These are phyloP conservation scores for Leptocoma aspasia DNA, from an alignment of 2,113 vertebrate genomes.

Conservation along the genomic window DNA sequence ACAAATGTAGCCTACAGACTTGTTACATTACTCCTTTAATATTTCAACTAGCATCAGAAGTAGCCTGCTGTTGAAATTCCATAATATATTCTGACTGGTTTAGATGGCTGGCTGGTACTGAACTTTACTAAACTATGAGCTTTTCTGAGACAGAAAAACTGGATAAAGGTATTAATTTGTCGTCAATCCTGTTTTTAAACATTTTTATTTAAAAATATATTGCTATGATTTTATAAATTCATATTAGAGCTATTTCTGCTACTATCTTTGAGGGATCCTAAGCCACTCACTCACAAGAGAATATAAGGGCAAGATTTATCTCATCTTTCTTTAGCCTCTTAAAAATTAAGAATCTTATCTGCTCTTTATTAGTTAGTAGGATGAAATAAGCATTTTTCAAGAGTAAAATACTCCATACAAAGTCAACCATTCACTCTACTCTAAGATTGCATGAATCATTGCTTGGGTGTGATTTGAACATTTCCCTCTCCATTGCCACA, in stretches of 20 bases:
- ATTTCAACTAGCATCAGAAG: background rate
- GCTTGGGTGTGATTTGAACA: background rate
- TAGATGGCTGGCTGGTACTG: background rate
- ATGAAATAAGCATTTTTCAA: background rate
- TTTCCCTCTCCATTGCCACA: background rate
- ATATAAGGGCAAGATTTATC: background rate
- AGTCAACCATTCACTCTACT: background rate
- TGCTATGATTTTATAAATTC: background rate
- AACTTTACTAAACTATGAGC: background rate
- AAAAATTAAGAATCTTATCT: background rate
- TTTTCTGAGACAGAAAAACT: background rate
- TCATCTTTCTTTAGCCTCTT: background rate
- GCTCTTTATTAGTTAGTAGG: background rate
- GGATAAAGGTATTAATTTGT: background rate
- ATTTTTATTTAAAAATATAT: background rate
- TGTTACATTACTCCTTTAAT: background rate
- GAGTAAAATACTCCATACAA: background rate
- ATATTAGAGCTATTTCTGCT: background rate
- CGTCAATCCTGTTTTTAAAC: fast-evolving
- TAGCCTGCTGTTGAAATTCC: background rate
- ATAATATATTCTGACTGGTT: background rate
- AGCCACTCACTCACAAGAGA: background rate
- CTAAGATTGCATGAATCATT: background rate
- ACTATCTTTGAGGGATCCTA: background rate
- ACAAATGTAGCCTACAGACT: background rate